Conservation (phyloP, 2,797 vertebrate genomes). For the Gobionotothen gibberifrons region DNA sequence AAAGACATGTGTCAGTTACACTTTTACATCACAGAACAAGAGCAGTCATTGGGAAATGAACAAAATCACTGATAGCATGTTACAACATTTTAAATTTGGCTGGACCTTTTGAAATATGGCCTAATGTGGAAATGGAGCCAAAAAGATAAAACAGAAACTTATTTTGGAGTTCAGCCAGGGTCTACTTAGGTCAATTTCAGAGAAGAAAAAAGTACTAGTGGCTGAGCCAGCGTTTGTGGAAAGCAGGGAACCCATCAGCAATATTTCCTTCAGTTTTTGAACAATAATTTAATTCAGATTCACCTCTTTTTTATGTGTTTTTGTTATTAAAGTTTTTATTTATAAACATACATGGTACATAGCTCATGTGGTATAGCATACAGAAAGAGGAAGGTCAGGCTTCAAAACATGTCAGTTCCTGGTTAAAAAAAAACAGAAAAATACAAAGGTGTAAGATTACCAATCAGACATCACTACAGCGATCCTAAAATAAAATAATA, state of each 20-base stretch:
- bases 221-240: background rate
- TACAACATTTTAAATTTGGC: conserved; percentile 39
- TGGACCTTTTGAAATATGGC: background rate
- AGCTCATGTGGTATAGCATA: too few relatives aligned
- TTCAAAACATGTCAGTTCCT: too few relatives aligned
- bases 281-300: background rate
- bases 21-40: conserved; percentile 28
- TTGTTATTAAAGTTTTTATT: too few relatives aligned
- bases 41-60: conserved; percentile 12
- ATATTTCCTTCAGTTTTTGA: background rate
- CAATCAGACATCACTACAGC: too few relatives aligned
- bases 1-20: background rate
- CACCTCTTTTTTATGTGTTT: background rate
- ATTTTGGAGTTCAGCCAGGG: background rate
- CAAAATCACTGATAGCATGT: conserved; percentile 2
- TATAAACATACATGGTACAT: too few relatives aligned
- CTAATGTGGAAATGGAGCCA: conserved; percentile 10
- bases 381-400: too few relatives aligned
- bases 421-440: too few relatives aligned
- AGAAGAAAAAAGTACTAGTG: background rate
- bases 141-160: conserved; percentile 20
- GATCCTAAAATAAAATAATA: too few relatives aligned
- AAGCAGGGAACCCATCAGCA: background rate
- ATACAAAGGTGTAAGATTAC: too few relatives aligned
- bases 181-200: conserved; percentile 16